phyloP scores from a whole-genome alignment of 2,113 vertebrate species.

The Jacana jacana region DNA sequence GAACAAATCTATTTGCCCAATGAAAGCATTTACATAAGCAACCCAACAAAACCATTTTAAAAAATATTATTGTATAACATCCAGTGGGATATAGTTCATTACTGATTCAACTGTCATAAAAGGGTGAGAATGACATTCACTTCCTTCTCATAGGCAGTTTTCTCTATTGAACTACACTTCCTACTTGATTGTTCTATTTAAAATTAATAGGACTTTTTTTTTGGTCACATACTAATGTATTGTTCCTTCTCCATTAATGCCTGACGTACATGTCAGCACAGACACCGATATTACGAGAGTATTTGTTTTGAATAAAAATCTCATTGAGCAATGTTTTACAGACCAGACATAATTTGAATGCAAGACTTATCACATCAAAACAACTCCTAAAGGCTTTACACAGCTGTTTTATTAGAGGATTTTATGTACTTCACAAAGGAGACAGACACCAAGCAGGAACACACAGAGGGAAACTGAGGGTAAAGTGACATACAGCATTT shows the following conservation, averaged over 20 bases:
- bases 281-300: neutral
- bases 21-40: conserved; percentile 28
- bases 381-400: conserved; percentile 15
- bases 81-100: neutral
- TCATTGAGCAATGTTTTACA: neutral
- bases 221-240: neutral
- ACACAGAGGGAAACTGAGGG: neutral
- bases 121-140: neutral
- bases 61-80: neutral
- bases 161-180: neutral
- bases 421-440: conserved; percentile 40
- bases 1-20: conserved; percentile 21
- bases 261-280: neutral
- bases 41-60: neutral
- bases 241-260: neutral
- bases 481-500: neutral
- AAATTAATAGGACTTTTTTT: neutral
- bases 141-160: neutral
- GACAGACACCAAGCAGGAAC: conserved; percentile 13
- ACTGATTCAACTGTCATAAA: neutral
- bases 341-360: neutral
- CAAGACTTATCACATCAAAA: neutral
- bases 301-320: neutral
- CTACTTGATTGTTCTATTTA: neutral
- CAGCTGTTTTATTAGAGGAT: neutral